These are phyloP conservation scores for Medauroidea extradentata DNA, from an alignment of 1,140 invertebrate species.

Conservation along the genomic window DNA sequence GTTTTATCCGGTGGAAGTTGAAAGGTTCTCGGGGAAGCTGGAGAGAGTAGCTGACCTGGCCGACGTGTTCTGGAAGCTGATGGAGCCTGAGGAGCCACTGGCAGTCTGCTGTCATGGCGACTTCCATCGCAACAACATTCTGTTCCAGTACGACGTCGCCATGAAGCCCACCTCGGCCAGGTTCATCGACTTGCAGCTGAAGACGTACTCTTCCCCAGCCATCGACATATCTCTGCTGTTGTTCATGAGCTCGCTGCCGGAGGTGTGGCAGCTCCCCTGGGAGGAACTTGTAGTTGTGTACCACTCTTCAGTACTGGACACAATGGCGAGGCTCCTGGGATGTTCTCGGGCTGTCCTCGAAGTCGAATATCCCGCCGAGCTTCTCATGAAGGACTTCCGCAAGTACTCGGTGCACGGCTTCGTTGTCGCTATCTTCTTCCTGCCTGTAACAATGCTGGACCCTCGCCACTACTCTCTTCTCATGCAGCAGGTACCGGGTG, in stretches of 20 bases:
- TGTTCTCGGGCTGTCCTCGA: background rate
- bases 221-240: slow-evolving; percentile 44
- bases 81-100: slow-evolving; percentile 26
- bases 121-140: slow-evolving; percentile 39
- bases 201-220: slow-evolving; percentile 36
- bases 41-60: no score
- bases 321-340: slow-evolving; percentile 28
- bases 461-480: no score
- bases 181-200: slow-evolving; percentile 43
- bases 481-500: no score
- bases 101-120: slow-evolving; percentile 43
- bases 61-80: background rate
- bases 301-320: slow-evolving; percentile 28
- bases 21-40: background rate
- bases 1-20: background rate
- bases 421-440: no score
- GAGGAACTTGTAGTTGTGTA: slow-evolving; percentile 44
- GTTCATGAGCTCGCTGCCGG: slow-evolving; percentile 32
- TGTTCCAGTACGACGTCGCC: slow-evolving; percentile 27
- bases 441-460: no score
- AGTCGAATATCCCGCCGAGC: background rate
- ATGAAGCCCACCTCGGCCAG: slow-evolving; percentile 25
- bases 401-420: background rate
- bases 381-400: background rate
- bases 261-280: slow-evolving; percentile 36